Conservation (phyloP, 30 jellyfish, hydroid and myxozoan species). For the Aurelia coerulea region DNA sequence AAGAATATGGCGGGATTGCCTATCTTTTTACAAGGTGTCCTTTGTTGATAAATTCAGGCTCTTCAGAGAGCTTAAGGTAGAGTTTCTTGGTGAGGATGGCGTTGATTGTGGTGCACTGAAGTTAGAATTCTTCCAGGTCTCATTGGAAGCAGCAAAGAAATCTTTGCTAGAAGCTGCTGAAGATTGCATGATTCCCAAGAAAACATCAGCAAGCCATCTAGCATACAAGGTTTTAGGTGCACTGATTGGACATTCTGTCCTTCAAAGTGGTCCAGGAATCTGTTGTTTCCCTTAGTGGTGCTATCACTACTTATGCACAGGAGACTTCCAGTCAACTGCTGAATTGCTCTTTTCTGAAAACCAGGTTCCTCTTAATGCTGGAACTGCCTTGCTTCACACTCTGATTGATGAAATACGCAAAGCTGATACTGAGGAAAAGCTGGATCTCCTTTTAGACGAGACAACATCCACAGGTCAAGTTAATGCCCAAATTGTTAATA, state of each 20-base stretch:
- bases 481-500: slow-evolving; percentile 32
- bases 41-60: slow-evolving; percentile 12
- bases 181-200: slow-evolving; percentile 21
- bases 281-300: slow-evolving; percentile 19
- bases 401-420: slow-evolving; percentile 22
- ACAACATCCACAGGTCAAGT: slow-evolving; percentile 37
- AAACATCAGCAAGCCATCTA: slow-evolving; percentile 9
- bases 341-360: slow-evolving; percentile 15
- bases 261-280: slow-evolving; percentile 27
- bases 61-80: slow-evolving; percentile 28
- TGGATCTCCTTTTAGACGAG: slow-evolving; percentile 16
- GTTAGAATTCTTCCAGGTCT: slow-evolving; percentile 25
- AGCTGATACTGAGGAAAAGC: slow-evolving; percentile 19
- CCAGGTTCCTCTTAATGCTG: slow-evolving; percentile 40
- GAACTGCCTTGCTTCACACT: slow-evolving; percentile 28
- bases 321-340: slow-evolving; percentile 26
- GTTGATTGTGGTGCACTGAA: slow-evolving; percentile 26
- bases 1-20: slow-evolving; percentile 34
- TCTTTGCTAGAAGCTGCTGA: slow-evolving; percentile 4
- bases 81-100: slow-evolving; percentile 37
- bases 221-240: slow-evolving; percentile 31
- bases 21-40: slow-evolving; percentile 12
- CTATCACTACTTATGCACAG: slow-evolving; percentile 12
- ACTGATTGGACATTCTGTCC: slow-evolving; percentile 12
- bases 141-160: slow-evolving; percentile 4